These are phyloP conservation scores for Pristionchus japonicus DNA, from an alignment of 2,888 invertebrate species.

Conservation along the genomic window DNA sequence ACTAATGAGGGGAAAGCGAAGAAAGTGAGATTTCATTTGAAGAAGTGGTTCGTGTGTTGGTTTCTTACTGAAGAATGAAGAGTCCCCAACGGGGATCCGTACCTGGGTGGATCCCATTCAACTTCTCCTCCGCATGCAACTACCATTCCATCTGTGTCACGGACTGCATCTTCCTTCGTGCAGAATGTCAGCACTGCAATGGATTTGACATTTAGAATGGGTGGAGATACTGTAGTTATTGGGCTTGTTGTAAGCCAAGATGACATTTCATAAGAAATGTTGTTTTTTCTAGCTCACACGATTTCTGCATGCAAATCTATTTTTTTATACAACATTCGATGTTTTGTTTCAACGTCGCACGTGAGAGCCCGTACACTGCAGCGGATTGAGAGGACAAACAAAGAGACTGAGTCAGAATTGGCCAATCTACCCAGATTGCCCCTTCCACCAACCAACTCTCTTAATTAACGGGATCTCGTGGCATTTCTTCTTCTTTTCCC, in stretches of 20 bases:
- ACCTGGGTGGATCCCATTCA: conserved; percentile 44
- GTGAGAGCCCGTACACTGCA: background rate
- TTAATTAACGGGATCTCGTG: background rate
- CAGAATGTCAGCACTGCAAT: conserved; percentile 74
- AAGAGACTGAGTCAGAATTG: conserved; percentile 5
- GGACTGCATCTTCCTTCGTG: conserved; percentile 73
- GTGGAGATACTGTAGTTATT: too few relatives aligned
- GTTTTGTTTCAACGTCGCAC: background rate
- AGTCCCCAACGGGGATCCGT: background rate
- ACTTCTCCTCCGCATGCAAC: conserved; percentile 70
- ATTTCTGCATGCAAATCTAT: too few relatives aligned
- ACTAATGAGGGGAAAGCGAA: too few relatives aligned
- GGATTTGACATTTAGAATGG: too few relatives aligned
- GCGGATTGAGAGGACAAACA: background rate
- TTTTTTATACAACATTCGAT: background rate
- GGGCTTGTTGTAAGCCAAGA: too few relatives aligned
- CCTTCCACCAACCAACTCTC: too few relatives aligned
- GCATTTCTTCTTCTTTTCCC: background rate
- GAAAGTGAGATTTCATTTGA: too few relatives aligned
- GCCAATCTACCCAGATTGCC: background rate
- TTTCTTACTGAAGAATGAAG: too few relatives aligned
- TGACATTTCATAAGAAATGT: too few relatives aligned
- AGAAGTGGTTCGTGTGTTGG: too few relatives aligned
- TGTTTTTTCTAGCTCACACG: too few relatives aligned
- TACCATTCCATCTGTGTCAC: conserved; percentile 71